These are phyloP conservation scores for Daubentonia madagascariensis DNA, from an alignment of 2,113 vertebrate species.

Conservation along the genomic window DNA sequence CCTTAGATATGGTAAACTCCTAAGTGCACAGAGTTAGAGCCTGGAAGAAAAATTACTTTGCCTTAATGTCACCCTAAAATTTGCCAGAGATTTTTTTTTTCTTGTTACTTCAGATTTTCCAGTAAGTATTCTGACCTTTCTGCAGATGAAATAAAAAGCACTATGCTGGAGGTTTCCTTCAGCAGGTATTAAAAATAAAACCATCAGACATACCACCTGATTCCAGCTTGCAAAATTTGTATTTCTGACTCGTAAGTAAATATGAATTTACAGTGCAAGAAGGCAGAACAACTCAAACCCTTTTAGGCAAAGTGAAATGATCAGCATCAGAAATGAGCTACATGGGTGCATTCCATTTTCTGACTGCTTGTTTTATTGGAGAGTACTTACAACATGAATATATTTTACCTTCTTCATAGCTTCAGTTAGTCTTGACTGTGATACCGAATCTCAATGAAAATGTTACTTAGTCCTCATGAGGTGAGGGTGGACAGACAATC, in stretches of 20 bases:
- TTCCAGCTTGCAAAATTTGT: background rate
- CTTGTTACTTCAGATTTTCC: constrained; percentile 45
- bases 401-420: background rate
- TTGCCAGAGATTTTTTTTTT: background rate
- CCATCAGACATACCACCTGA: background rate
- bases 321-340: background rate
- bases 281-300: background rate
- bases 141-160: constrained; percentile 46
- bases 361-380: background rate
- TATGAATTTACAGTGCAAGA: background rate
- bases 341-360: rapidly evolving
- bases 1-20: background rate
- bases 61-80: constrained; percentile 52
- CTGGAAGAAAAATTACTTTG: background rate
- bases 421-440: background rate
- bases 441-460: background rate
- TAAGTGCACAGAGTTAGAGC: background rate
- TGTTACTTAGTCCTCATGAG: background rate
- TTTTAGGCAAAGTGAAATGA: background rate
- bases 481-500: background rate
- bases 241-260: background rate
- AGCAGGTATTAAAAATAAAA: constrained; percentile 63
- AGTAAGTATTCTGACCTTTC: constrained; percentile 65
- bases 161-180: constrained; percentile 31
- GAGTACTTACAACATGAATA: background rate